A percentile compares a stretch with the other conserved stretches of the same genome.
phyloP scores from a whole-genome alignment of 64 coral and sea anemone genomes.

The Montipora foliosa region DNA sequence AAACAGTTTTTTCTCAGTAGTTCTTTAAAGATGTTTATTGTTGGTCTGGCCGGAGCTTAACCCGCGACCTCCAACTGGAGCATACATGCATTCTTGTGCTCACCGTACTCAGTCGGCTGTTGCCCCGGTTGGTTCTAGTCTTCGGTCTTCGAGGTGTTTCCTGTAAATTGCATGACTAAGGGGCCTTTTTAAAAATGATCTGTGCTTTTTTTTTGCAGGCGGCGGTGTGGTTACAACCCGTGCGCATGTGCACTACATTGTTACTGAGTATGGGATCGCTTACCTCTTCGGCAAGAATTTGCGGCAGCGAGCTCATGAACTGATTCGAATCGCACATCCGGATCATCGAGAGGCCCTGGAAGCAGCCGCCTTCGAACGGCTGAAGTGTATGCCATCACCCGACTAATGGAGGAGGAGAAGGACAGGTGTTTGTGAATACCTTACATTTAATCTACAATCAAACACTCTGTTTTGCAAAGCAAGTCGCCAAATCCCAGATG shows the following conservation, averaged over 20 bases:
- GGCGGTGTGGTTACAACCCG: constrained; percentile 95
- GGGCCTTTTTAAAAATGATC: not conserved
- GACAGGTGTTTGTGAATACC: no score
- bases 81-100: no score
- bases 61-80: no score
- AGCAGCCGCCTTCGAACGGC: constrained; percentile 88
- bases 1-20: no score
- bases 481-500: no score
- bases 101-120: no score
- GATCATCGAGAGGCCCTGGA: constrained; percentile 89
- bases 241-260: constrained; percentile 94
- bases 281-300: constrained; percentile 96
- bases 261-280: constrained; percentile 94
- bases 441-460: no score
- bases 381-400: constrained; percentile 98
- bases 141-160: no score
- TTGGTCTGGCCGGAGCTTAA: no score
- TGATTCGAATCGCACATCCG: constrained; percentile 92
- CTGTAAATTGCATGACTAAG: not conserved
- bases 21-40: no score
- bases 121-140: no score
- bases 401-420: not conserved
- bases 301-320: constrained; percentile 86
- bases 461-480: no score
- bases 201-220: constrained; percentile 16